Percentiles rank a stretch among this genome's conserved stretches.
Conservation (phyloP, 1,140 invertebrate species). For the Formica selysi region DNA sequence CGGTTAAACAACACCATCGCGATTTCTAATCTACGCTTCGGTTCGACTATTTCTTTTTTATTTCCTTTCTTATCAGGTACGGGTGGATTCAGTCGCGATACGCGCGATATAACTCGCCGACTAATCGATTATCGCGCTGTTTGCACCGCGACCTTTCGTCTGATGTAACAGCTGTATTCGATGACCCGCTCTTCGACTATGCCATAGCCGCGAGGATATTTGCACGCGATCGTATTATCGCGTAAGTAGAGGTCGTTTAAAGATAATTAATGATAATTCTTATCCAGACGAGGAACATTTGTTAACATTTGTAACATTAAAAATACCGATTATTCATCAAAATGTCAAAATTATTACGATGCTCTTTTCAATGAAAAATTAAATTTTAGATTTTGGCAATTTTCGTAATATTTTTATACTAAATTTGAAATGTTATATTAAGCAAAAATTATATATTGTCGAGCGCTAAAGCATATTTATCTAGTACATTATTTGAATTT, state of each 20-base stretch:
- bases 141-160: conserved; percentile 34
- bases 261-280: conserved; percentile 35
- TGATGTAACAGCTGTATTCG: conserved; percentile 38
- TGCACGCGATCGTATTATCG: conserved; percentile 9
- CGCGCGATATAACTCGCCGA: conserved; percentile 18
- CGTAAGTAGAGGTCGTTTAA: conserved; percentile 27
- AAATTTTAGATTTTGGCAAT: background rate
- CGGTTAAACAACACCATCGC: conserved; percentile 18
- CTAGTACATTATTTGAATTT: background rate
- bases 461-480: background rate
- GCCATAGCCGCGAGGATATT: background rate
- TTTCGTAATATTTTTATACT: too few relatives aligned
- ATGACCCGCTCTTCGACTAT: conserved; percentile 11
- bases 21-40: conserved; percentile 27
- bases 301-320: background rate
- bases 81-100: background rate
- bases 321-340: background rate
- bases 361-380: background rate
- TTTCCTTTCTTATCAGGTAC: conserved; percentile 1
- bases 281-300: background rate
- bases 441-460: background rate
- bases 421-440: background rate
- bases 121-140: conserved; percentile 39
- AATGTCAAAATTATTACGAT: background rate
- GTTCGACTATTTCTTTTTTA: background rate